phyloP scores from a whole-genome alignment of 2,888 invertebrate genomes.

The Trichogramma dendrolimi region DNA sequence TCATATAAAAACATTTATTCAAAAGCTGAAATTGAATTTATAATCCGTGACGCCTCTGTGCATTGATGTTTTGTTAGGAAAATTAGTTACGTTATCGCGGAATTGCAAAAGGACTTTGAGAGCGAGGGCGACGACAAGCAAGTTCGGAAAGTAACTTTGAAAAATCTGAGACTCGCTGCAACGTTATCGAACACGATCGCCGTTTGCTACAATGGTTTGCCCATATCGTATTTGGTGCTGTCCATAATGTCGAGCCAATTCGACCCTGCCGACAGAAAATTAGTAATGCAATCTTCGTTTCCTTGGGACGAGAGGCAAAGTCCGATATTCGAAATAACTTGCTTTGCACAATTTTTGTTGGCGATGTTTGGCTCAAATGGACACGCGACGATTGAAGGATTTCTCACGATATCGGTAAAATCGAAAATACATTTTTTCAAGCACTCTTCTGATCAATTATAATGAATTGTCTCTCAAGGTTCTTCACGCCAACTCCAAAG shows the following conservation, averaged over 20 bases:
- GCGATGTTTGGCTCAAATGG: constrained; percentile 1
- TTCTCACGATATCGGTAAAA: constrained; percentile 8
- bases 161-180: not conserved
- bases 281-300: constrained; percentile 6
- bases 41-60: too few species aligned
- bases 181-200: not conserved
- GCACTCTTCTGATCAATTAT: too few species aligned
- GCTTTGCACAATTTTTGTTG: not conserved
- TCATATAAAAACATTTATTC: too few species aligned
- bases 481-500: constrained; percentile 10
- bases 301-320: constrained; percentile 3
- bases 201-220: constrained; percentile 7
- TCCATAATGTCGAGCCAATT: not conserved
- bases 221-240: not conserved
- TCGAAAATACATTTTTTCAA: not conserved
- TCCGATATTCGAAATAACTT: constrained; percentile 8
- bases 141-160: not conserved
- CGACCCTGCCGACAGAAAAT: not conserved
- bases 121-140: too few species aligned
- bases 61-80: too few species aligned
- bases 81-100: too few species aligned
- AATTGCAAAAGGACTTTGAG: too few species aligned
- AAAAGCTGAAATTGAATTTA: too few species aligned
- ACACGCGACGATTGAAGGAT: constrained; percentile 10
- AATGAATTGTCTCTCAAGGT: not conserved